These are phyloP conservation scores for Quadroppia sp. DNA, from an alignment of 2,888 invertebrate genomes.

Conservation along the genomic window DNA sequence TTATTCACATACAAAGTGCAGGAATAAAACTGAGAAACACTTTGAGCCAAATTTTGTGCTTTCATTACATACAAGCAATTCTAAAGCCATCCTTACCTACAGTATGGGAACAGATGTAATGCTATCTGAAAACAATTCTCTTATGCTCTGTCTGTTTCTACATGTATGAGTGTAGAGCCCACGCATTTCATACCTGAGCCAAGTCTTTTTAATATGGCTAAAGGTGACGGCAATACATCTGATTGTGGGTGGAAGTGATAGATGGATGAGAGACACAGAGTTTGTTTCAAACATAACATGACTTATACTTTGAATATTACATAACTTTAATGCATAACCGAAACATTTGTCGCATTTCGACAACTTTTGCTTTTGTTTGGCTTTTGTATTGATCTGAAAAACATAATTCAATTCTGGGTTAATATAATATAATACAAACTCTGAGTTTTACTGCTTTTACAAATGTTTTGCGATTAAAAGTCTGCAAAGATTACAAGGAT, in stretches of 20 bases:
- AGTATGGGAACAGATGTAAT: not conserved
- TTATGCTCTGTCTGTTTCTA: not conserved
- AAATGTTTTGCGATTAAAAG: not conserved
- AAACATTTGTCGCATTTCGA: constrained; percentile 11
- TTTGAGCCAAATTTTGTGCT: not conserved
- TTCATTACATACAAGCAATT: not conserved
- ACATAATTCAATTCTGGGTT: too few relatives aligned
- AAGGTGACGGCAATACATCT: constrained; percentile 5
- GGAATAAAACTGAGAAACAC: not conserved
- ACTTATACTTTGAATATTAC: not conserved
- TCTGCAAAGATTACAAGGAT: not conserved
- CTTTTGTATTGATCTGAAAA: not conserved
- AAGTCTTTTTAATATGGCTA: not conserved
- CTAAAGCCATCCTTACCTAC: not conserved
- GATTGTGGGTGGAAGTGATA: constrained; percentile 26
- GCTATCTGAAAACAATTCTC: constrained; percentile 10
- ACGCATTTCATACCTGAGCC: constrained; percentile 1
- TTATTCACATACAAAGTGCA: not conserved
- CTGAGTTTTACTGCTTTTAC: not conserved
- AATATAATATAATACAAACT: not conserved
- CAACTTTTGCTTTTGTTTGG: not conserved
- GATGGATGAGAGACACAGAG: constrained; percentile 16
- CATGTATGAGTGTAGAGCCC: not conserved
- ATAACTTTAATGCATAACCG: not conserved
- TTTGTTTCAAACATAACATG: not conserved